These are phyloP conservation scores for Plectus sambesii DNA, from an alignment of 1,140 invertebrate species.

Conservation along the genomic window DNA sequence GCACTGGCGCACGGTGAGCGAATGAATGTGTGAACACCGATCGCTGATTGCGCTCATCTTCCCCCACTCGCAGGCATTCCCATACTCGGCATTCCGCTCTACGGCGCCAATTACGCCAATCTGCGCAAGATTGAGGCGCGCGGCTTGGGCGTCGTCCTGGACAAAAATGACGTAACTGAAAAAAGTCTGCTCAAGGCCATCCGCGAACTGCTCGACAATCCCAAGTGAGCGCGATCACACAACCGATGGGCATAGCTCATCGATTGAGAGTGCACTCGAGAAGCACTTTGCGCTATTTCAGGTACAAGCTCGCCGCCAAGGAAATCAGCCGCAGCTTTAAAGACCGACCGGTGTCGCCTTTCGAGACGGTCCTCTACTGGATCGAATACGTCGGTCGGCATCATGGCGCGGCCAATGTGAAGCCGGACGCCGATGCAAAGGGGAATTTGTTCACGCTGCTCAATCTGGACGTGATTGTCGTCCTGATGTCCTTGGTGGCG, in stretches of 20 bases:
- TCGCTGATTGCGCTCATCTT: no score
- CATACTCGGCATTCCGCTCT: constrained; percentile 40
- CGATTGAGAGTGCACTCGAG: background rate
- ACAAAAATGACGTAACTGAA: constrained; percentile 30
- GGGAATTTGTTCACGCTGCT: no score
- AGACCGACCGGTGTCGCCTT: constrained; percentile 24
- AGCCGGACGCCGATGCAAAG: no score
- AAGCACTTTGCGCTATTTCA: constrained; percentile 10
- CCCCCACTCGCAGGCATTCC: no score
- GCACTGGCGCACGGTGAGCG: constrained; percentile 36
- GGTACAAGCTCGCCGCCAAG: constrained; percentile 30
- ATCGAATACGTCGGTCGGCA: constrained; percentile 38
- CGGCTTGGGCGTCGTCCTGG: constrained; percentile 36
- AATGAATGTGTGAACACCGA: no score
- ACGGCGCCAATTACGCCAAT: constrained; percentile 35
- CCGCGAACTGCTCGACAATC: constrained; percentile 24
- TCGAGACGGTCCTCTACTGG: constrained; percentile 30
- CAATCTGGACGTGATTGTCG: no score
- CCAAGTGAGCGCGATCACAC: constrained; percentile 20
- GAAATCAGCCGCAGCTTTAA: constrained; percentile 34
- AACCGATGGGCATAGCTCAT: background rate
- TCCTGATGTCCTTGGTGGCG: no score
- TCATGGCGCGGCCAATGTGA: no score
- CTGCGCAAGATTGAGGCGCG: constrained; percentile 30
- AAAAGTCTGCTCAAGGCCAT: constrained; percentile 17